phyloP scores from a whole-genome alignment of 2,888 invertebrate species.

The Pandemis corylana region DNA sequence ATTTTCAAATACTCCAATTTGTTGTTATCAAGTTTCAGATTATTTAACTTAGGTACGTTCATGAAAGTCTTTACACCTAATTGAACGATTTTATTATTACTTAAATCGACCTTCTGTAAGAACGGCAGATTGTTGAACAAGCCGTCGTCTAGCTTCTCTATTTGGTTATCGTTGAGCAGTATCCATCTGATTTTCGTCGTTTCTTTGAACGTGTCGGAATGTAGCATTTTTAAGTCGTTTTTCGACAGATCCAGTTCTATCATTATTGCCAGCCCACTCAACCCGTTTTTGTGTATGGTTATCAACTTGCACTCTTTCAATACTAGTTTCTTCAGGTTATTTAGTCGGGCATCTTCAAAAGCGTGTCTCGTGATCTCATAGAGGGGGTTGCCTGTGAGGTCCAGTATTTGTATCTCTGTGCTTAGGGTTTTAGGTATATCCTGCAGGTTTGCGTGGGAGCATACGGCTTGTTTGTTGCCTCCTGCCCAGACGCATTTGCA shows the following conservation, averaged over 20 bases:
- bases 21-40: slow-evolving; percentile 90
- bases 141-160: slow-evolving; percentile 89
- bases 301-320: slow-evolving; percentile 90
- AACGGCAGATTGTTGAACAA: slow-evolving; percentile 90
- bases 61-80: slow-evolving; percentile 90
- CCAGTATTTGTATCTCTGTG: slow-evolving; percentile 88
- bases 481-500: slow-evolving; percentile 95
- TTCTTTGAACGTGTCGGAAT: slow-evolving; percentile 89
- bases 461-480: slow-evolving; percentile 93
- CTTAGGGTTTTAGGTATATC: slow-evolving; percentile 90
- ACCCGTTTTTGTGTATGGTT: slow-evolving; percentile 89
- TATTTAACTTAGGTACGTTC: slow-evolving; percentile 87
- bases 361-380: slow-evolving; percentile 87
- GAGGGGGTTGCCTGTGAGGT: slow-evolving; percentile 89
- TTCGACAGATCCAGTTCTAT: slow-evolving; percentile 93
- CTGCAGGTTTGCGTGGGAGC: slow-evolving; percentile 87
- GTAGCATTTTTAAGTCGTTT: slow-evolving; percentile 88
- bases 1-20: slow-evolving; percentile 88
- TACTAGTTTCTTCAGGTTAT: slow-evolving; percentile 92
- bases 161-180: slow-evolving; percentile 89
- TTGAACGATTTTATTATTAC: slow-evolving; percentile 89
- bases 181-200: slow-evolving; percentile 89
- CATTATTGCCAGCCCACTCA: slow-evolving; percentile 90
- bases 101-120: slow-evolving; percentile 91
- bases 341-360: slow-evolving; percentile 88